Percentiles rank a stretch among this genome's conserved stretches.
phyloP scores from a whole-genome alignment of 2,888 invertebrate genomes.

The Thecophora atra region DNA sequence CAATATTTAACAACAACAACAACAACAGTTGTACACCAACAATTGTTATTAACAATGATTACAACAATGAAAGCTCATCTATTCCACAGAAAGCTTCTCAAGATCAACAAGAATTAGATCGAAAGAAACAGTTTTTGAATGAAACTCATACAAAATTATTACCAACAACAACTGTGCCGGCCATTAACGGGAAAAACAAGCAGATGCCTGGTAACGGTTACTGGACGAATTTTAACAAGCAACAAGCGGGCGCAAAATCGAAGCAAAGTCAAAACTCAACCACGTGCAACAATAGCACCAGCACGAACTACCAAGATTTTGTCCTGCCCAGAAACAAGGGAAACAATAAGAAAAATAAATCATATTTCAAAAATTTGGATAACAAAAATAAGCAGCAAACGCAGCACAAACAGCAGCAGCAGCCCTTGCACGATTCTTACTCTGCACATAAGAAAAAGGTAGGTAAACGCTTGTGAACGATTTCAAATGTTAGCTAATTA shows the following conservation, averaged over 20 bases:
- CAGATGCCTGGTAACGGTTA: slow-evolving; percentile 33
- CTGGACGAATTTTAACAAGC: slow-evolving; percentile 38
- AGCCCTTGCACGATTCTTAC: neutral
- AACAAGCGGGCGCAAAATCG: slow-evolving; percentile 19
- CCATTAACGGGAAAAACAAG: slow-evolving; percentile 37
- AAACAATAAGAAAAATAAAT: slow-evolving; percentile 22
- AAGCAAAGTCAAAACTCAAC: slow-evolving; percentile 7
- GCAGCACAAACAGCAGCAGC: slow-evolving; percentile 42
- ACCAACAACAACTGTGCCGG: slow-evolving; percentile 26
- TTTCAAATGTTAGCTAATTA: neutral
- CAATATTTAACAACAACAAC: slow-evolving; percentile 21
- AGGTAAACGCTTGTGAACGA: neutral
- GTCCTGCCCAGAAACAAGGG: slow-evolving; percentile 14
- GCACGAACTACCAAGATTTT: slow-evolving; percentile 35
- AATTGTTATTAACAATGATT: slow-evolving; percentile 38
- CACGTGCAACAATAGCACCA: slow-evolving; percentile 18
- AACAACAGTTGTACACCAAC: slow-evolving; percentile 15
- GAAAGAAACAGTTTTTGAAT: slow-evolving; percentile 38
- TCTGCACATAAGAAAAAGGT: slow-evolving; percentile 4
- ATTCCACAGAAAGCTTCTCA: slow-evolving; percentile 11
- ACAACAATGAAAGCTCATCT: slow-evolving; percentile 25
- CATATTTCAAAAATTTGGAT: slow-evolving; percentile 20
- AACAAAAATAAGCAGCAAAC: slow-evolving; percentile 8
- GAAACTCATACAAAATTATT: slow-evolving; percentile 14
- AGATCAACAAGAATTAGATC: slow-evolving; percentile 16